phyloP scores from a whole-genome alignment of 2,797 vertebrate species.

The Salarias fasciatus region DNA sequence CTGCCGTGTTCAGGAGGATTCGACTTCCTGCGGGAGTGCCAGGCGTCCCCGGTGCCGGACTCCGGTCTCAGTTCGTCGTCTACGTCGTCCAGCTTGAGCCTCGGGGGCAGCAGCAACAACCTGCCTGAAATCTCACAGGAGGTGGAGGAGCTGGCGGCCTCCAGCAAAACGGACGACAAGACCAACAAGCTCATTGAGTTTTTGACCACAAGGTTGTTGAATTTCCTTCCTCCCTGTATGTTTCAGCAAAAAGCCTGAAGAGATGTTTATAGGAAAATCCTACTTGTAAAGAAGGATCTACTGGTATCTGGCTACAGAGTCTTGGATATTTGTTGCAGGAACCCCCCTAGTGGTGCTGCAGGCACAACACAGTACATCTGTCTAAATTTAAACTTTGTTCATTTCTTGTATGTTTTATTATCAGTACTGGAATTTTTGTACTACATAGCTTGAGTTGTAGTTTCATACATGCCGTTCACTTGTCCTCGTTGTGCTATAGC shows the following conservation, averaged over 20 bases:
- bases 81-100: conserved; percentile 96
- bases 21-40: conserved; percentile 94
- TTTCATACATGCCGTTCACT: not conserved
- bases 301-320: not conserved
- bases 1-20: conserved; percentile 79
- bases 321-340: conserved; percentile 30
- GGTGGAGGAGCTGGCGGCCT: conserved; percentile 87
- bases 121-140: conserved; percentile 94
- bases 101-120: conserved; percentile 88
- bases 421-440: not conserved
- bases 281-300: not conserved
- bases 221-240: too few relatives aligned
- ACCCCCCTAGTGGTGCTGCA: conserved; percentile 67
- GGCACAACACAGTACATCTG: conserved; percentile 31
- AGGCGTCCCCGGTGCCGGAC: conserved; percentile 92
- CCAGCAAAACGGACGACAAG: conserved; percentile 88
- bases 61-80: conserved; percentile 96
- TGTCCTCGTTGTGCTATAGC: not conserved
- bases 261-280: not conserved
- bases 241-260: too few relatives aligned
- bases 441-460: too few relatives aligned
- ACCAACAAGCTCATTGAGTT: conserved; percentile 97
- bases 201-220: conserved; percentile 89
- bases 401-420: not conserved
- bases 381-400: not conserved